These are phyloP conservation scores for Burhinus oedicnemus DNA, from an alignment of 2,113 vertebrate species.

Conservation along the genomic window DNA sequence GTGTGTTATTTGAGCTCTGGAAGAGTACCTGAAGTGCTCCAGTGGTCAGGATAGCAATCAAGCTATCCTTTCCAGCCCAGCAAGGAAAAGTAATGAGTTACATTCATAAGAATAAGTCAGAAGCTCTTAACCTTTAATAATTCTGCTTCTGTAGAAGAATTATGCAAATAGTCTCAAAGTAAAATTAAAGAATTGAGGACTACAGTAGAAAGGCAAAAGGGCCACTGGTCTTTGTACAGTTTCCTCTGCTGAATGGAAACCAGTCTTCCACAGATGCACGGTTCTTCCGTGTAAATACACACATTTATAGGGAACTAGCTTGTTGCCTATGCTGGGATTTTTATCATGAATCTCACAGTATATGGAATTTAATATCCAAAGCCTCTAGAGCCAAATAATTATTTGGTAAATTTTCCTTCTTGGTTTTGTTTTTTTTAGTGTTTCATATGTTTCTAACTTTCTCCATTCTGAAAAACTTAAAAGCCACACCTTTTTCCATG, in stretches of 20 bases:
- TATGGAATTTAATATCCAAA: not conserved
- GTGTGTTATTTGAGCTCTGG: not conserved
- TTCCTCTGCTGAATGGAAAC: not conserved
- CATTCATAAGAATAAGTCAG: not conserved
- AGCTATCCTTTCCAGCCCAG: not conserved
- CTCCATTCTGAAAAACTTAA: not conserved
- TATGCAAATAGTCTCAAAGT: not conserved
- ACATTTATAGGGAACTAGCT: not conserved
- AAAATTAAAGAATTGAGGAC: not conserved
- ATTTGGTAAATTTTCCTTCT: not conserved
- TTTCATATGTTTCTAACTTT: not conserved
- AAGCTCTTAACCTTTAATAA: not conserved
- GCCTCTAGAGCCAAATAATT: not conserved
- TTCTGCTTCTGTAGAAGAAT: not conserved
- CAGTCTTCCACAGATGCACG: rapidly evolving
- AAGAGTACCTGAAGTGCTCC: not conserved
- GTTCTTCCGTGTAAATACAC: not conserved
- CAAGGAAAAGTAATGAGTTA: not conserved
- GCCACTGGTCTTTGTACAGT: not conserved
- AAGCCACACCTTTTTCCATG: not conserved
- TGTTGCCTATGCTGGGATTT: not conserved
- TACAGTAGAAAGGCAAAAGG: not conserved
- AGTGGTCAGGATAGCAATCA: not conserved
- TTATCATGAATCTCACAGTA: not conserved
- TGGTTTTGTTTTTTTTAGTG: rapidly evolving